Conservation (phyloP, 1,140 invertebrate species). For the Caenorhabditis inopinata region DNA sequence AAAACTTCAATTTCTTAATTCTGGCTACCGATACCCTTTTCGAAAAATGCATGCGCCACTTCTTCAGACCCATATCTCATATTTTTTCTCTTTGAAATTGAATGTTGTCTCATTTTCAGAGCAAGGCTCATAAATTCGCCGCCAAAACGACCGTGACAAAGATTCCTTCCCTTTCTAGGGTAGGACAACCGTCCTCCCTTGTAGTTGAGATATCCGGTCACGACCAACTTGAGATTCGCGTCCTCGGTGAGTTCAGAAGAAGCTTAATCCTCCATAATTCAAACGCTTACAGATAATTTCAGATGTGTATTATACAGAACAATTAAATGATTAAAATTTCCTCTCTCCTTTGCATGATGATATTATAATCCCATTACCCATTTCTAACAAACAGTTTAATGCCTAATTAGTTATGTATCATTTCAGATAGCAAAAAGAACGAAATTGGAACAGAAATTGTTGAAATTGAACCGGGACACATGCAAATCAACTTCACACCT, state of each 20-base stretch:
- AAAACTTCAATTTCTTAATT: too few relatives aligned
- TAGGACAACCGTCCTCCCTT: constrained; percentile 82
- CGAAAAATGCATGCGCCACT: too few relatives aligned
- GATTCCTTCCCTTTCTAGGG: constrained; percentile 82
- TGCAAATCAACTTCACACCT: constrained; percentile 82
- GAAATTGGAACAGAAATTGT: constrained; percentile 71
- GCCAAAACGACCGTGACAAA: constrained; percentile 75
- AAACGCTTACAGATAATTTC: background rate
- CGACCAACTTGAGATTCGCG: constrained; percentile 83
- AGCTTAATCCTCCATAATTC: background rate
- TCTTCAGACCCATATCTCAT: too few relatives aligned
- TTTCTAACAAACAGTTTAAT: background rate
- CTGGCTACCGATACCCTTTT: too few relatives aligned
- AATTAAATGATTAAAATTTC: background rate
- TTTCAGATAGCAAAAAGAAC: constrained; percentile 49
- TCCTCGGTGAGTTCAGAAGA: constrained; percentile 71
- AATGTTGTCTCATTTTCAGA: constrained; percentile 26
- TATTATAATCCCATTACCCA: background rate
- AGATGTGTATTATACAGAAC: background rate
- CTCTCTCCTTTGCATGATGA: background rate
- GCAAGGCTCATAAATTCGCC: background rate
- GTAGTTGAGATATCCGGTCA: constrained; percentile 81
- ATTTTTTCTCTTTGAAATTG: background rate
- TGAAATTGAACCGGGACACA: constrained; percentile 85
- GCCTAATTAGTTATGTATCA: background rate